Evolutionary conservation across 2,797 vertebrate genomes (phyloP).

Genomic region (Arvicola amphibius): DNA sequence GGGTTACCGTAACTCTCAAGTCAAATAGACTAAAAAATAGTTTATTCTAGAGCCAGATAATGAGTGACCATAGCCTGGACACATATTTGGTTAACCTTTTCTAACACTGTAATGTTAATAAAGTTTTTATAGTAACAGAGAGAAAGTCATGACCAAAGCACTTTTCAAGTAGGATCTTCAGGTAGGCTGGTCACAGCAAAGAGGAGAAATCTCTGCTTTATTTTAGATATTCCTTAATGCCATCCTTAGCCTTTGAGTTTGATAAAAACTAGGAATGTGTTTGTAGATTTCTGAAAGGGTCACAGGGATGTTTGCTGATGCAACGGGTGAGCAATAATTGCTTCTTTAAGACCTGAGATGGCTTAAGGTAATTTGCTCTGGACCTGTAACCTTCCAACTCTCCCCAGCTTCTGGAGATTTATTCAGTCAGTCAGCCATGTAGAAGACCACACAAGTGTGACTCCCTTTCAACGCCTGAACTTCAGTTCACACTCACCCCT

Average conservation of each 20-base stretch:
- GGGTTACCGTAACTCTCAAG: background rate
- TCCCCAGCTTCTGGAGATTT: background rate
- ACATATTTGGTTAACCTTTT: background rate
- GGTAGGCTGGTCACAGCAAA: background rate
- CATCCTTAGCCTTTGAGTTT: background rate
- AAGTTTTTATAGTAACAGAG: background rate
- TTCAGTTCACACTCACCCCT: background rate
- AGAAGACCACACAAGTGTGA: background rate
- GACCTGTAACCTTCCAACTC: background rate
- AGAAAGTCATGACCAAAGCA: background rate
- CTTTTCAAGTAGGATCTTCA: background rate
- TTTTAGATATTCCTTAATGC: background rate
- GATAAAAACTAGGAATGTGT: background rate
- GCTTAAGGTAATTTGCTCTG: background rate
- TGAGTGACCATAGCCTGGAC: background rate
- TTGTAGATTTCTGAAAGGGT: background rate
- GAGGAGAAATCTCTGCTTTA: background rate
- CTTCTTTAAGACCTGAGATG: background rate
- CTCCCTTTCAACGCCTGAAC: background rate
- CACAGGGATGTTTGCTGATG: background rate
- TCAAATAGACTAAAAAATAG: background rate
- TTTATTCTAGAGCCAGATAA: background rate
- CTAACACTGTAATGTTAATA: background rate
- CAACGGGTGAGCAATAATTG: background rate
- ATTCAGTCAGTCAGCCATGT: background rate